These are phyloP conservation scores for Acanthosepion esculentum DNA, from an alignment of 2,888 invertebrate genomes.

Conservation along the genomic window DNA sequence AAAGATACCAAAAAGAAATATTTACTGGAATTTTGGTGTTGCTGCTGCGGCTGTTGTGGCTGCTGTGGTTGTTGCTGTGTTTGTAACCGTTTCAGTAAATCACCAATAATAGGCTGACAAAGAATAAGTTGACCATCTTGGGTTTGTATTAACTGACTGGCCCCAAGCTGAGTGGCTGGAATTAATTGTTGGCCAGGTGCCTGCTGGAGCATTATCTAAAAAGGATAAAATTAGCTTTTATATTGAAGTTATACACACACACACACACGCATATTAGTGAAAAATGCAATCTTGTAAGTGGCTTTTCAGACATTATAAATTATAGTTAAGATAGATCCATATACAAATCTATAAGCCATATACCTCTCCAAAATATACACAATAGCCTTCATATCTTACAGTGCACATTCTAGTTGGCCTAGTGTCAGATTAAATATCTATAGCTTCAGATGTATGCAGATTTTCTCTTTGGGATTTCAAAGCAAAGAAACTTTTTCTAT, in stretches of 20 bases:
- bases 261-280: no score
- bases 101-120: conserved; percentile 82
- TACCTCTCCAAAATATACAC: no score
- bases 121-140: conserved; percentile 94
- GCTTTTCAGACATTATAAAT: not conserved
- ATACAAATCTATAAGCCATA: no score
- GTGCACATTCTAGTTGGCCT: no score
- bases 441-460: no score
- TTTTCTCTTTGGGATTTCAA: no score
- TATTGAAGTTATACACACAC: not conserved
- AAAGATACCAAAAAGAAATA: not conserved
- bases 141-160: conserved; percentile 87
- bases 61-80: conserved; percentile 36
- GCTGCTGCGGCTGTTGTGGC: conserved; percentile 24
- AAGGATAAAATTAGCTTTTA: not conserved
- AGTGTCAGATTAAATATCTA: no score
- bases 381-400: no score
- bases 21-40: not conserved
- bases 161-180: not conserved
- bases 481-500: no score
- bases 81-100: conserved; percentile 44
- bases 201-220: conserved; percentile 24
- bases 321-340: no score
- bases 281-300: not conserved
- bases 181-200: conserved; percentile 40